Percentiles rank a stretch among this genome's conserved stretches.
Conservation (phyloP, 2,797 vertebrate species). For the Prunella strophiata region DNA sequence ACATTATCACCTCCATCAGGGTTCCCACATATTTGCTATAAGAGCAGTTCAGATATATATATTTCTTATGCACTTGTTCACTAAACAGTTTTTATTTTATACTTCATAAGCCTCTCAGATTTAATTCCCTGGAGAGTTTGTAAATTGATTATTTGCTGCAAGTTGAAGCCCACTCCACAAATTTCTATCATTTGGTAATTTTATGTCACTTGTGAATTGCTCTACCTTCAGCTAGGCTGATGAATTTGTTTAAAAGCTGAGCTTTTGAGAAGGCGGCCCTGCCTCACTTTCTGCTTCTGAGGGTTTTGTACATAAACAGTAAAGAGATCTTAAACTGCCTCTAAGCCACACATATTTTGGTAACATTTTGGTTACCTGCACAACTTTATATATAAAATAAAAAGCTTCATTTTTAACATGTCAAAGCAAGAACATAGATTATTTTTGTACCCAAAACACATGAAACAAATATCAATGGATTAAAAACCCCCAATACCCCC, state of each 20-base stretch:
- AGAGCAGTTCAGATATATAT: not conserved
- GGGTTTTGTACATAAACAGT: not conserved
- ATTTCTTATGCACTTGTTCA: not conserved
- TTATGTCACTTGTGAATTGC: not conserved
- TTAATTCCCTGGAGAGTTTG: not conserved
- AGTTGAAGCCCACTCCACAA: not conserved
- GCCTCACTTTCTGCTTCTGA: not conserved
- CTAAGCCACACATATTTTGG: not conserved
- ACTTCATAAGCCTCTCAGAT: not conserved
- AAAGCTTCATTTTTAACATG: not conserved
- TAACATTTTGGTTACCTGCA: not conserved
- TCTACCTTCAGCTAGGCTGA: not conserved
- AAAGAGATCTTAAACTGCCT: not conserved
- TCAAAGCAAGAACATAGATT: not conserved
- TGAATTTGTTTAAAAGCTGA: not conserved
- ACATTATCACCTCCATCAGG: not conserved
- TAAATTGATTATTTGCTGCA: not conserved
- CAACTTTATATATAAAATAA: not conserved
- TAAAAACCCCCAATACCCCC: fast-evolving
- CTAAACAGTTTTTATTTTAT: not conserved
- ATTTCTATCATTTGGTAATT: not conserved
- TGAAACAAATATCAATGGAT: not conserved
- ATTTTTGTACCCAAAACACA: not conserved
- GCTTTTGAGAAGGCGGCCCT: not conserved
- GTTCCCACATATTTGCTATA: not conserved